Percentiles rank a stretch among this genome's conserved stretches.
These are phyloP conservation scores for Cyphomyrus plagiostoma DNA, from an alignment of 2,113 vertebrate species.

Conservation along the genomic window DNA sequence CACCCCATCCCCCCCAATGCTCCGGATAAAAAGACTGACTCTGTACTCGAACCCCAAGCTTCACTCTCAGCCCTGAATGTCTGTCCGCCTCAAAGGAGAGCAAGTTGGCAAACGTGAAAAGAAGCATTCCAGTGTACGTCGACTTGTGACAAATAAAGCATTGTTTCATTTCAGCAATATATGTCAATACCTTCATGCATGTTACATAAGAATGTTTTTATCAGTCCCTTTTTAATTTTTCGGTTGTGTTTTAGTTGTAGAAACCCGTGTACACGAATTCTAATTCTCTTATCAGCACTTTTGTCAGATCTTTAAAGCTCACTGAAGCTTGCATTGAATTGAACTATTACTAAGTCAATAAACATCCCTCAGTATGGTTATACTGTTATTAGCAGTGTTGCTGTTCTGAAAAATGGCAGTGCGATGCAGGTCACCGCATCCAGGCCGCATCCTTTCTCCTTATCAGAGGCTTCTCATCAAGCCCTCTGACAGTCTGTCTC, in stretches of 20 bases:
- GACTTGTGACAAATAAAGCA: not conserved
- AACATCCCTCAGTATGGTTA: not conserved
- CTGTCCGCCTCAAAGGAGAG: not conserved
- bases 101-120: not conserved
- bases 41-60: not conserved
- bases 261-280: not conserved
- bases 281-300: not conserved
- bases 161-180: not conserved
- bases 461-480: conserved; percentile 15
- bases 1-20: not conserved
- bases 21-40: not conserved
- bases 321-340: not conserved
- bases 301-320: not conserved
- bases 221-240: not conserved
- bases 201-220: not conserved
- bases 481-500: conserved; percentile 57
- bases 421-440: not conserved
- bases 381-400: not conserved
- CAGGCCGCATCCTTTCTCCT: not conserved
- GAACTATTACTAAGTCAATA: not conserved
- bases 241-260: not conserved
- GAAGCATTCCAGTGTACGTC: not conserved
- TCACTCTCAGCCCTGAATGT: not conserved
- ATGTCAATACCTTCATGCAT: not conserved
- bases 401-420: not conserved